Evolutionary conservation across 2,888 invertebrate genomes (phyloP), one percentile per base, ranked within the genome.

Genomic region (Aspidiotus rigidus): DNA sequence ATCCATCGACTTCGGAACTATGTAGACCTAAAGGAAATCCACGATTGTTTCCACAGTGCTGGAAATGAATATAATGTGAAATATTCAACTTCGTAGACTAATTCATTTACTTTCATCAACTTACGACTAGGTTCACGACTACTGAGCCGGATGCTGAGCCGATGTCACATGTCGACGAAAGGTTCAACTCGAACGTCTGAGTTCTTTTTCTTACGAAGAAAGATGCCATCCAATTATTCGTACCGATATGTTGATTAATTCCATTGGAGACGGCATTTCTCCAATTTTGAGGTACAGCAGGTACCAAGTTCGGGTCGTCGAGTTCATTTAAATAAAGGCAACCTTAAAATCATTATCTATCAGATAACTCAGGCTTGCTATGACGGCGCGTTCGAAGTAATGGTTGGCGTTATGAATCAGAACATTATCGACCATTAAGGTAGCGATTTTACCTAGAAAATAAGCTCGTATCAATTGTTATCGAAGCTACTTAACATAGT

Each of bases 341-440:
- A 44, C 9, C 49, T 44, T 44, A 44, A 44, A 44, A 44, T 8
- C 49, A 44, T 44, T 44, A 44, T 44, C 49, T 44, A 44, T 44
- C 49, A 44, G n/a, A n/a, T n/a, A n/a, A n/a, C n/a, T n/a, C n/a
- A 44, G 49, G 49, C 49, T 44, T 44, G 49, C 49, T 44, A 44
- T 44, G 49, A 44, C 11, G 49, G 49, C 49, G 49, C 49, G 49
- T 44, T 44, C 49, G 49, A 44, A 44, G 49, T 8, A 44, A 44
- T n/a, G n/a, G n/a, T n/a, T n/a, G n/a, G n/a, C n/a, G n/a, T n/a
- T n/a, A n/a, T n/a, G n/a, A n/a, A n/a, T n/a, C n/a, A n/a, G n/a
- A n/a, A n/a, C n/a, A n/a, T n/a, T n/a, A n/a, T n/a, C n/a, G n/a
- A n/a, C n/a, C n/a, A n/a, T n/a, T n/a, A n/a, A n/a, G n/a, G n/a